A percentile compares a stretch with the other conserved stretches of the same genome.
Evolutionary conservation across 2,797 vertebrate genomes (phyloP).

Genomic region (Triplophysa bombifrons): DNA sequence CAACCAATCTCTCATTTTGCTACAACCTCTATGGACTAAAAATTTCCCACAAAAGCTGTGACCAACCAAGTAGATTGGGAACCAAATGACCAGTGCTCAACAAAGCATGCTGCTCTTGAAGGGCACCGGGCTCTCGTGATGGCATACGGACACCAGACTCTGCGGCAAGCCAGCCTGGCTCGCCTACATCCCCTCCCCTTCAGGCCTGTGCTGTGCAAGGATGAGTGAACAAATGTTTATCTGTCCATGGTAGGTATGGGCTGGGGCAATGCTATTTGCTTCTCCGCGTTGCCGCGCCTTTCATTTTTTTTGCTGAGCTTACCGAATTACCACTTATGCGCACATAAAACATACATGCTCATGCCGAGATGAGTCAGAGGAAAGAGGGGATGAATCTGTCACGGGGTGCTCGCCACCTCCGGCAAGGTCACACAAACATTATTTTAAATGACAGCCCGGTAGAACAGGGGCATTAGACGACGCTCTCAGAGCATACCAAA

Average conservation of each 20-base stretch:
- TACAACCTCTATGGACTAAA: constrained; percentile 32
- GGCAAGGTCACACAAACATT: constrained; percentile 61
- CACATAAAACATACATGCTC: constrained; percentile 52
- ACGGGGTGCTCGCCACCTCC: constrained; percentile 51
- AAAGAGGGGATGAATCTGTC: constrained; percentile 48
- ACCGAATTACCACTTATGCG: constrained; percentile 34
- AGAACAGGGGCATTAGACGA: constrained; percentile 51
- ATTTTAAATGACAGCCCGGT: constrained; percentile 56
- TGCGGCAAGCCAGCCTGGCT: constrained; percentile 51
- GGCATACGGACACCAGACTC: constrained; percentile 51
- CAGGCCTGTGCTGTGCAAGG: constrained; percentile 43
- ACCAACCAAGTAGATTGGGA: constrained; percentile 35
- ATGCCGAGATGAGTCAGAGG: constrained; percentile 33
- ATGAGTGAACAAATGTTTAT: constrained; percentile 51
- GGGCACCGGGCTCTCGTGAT: constrained; percentile 53
- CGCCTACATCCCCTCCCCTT: constrained; percentile 53
- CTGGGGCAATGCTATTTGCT: constrained; percentile 35
- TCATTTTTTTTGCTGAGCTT: constrained; percentile 51
- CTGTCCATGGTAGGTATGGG: constrained; percentile 38
- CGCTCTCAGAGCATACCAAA: constrained; percentile 50
- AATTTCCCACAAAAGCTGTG: constrained; percentile 39
- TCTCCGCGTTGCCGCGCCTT: constrained; percentile 12
- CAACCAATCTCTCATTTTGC: constrained; percentile 25
- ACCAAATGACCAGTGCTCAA: constrained; percentile 54
- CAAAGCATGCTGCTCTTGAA: constrained; percentile 58